Percentiles rank a stretch among this genome's conserved stretches.
These are phyloP conservation scores for Lophius piscatorius DNA, from an alignment of 2,113 vertebrate genomes.

Conservation along the genomic window DNA sequence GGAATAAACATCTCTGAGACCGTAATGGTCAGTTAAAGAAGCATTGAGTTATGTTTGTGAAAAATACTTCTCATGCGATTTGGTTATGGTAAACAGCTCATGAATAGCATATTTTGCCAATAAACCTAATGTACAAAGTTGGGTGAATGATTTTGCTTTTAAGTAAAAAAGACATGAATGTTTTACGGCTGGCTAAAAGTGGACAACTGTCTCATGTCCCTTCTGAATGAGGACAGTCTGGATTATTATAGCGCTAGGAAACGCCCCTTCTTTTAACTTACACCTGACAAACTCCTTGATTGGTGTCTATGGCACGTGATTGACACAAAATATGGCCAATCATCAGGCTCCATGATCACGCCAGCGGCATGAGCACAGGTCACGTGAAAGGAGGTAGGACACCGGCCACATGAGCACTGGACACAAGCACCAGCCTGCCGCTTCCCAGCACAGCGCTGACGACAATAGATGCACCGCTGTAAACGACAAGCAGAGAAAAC, in stretches of 20 bases:
- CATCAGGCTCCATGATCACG: conserved; percentile 91
- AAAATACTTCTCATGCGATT: too few species aligned
- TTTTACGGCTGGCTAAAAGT: too few species aligned
- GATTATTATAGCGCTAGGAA: conserved; percentile 8
- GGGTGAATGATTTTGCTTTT: too few species aligned
- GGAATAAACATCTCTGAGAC: too few species aligned
- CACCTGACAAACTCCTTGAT: conserved; percentile 82
- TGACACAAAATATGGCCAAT: conserved; percentile 95
- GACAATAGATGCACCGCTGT: conserved; percentile 95
- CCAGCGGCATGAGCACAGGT: conserved; percentile 95
- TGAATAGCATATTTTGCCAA: too few species aligned
- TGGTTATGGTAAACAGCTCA: too few species aligned
- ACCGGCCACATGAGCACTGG: conserved; percentile 92
- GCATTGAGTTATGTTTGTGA: too few species aligned
- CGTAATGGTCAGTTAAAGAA: too few species aligned
- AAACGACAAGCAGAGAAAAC: conserved; percentile 38
- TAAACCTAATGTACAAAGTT: too few species aligned
- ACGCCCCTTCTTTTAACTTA: conserved; percentile 74
- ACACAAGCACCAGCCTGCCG: conserved; percentile 90
- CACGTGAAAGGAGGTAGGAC: conserved; percentile 94
- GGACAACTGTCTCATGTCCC: neutral
- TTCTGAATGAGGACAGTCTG: neutral
- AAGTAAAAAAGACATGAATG: too few species aligned
- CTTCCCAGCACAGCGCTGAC: conserved; percentile 83
- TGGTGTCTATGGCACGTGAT: conserved; percentile 94